Base-by-base conservation (phyloP, 2,113 vertebrate species). In the Gracilinanus agilis region DNA sequence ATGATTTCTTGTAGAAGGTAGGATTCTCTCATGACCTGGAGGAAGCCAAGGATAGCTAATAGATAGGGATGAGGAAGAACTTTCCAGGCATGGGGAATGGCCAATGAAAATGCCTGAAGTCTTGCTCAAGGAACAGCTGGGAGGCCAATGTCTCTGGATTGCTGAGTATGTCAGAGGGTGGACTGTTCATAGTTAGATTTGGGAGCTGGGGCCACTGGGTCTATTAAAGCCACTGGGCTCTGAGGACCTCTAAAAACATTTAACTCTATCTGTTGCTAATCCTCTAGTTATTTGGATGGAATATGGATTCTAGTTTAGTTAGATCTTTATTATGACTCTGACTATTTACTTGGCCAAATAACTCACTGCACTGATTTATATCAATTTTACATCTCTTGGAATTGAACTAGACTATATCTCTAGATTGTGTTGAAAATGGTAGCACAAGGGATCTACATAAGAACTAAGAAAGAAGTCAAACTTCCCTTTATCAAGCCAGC, bases 401-500 rank as follows among this genome's bases (percentile, higher is more conserved):
- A n/a, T 34, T 83, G 16, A 83, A 19, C 40, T 40, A 16, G n/a
- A 83, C 67, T 13, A 75, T n/a, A 16, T 75, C 13, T 12, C 67
- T 40, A 83, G 67, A 83, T 16, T 40, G 44, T 55, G 91, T 8
- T 90, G n/a, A n/a, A 88, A 94, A 91, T 56, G 89, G 55, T 44
- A 53, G 55, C 67, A 92, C 19, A 89, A 95, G 93, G 44, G 61
- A 24, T 90, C 34, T 92, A 49, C 44, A 54, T 93, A 92, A 90
- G 24, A 92, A 19, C 90, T 92, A 53, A 0, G 91, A 95, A 96
- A 94, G 91, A 58, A 75, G 24, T 94, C 95, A 97, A 94, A 93
- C 94, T 92, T 94, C 90, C 93, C 44, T 95, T 95, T 98, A 95
- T 96, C 95, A 96, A 94, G 56, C 58, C 54, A 90, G 2, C 34